Conservation (phyloP, 2,113 vertebrate genomes). For the Crotophaga sulcirostris region DNA sequence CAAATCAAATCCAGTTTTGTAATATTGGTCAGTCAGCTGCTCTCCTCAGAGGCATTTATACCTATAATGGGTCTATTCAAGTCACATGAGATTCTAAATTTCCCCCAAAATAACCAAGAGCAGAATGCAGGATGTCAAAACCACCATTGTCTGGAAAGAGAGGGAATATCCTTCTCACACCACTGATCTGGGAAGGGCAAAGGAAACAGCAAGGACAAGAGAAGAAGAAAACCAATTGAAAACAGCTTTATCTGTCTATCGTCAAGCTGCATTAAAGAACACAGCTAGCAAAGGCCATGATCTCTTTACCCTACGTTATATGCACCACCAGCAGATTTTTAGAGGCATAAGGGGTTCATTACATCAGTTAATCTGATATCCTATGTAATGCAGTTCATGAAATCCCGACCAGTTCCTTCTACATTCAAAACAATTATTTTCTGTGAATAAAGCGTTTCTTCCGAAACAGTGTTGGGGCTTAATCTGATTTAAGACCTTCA, state of each 20-base stretch:
- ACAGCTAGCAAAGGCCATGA: background rate
- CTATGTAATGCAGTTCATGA: background rate
- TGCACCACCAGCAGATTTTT: background rate
- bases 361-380: constrained; percentile 12
- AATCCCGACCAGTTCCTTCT: background rate
- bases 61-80: background rate
- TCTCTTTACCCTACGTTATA: background rate
- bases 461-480: background rate
- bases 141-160: background rate
- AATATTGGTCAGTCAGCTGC: background rate
- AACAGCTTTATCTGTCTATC: background rate
- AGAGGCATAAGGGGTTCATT: background rate
- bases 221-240: background rate
- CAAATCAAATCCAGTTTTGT: background rate
- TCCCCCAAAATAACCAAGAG: background rate
- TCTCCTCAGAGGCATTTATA: background rate
- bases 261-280: background rate
- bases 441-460: background rate
- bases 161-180: background rate
- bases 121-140: background rate
- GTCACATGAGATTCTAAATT: background rate
- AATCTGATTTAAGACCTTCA: background rate
- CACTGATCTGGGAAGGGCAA: background rate
- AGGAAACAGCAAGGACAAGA: background rate
- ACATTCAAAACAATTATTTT: background rate